phyloP scores from a whole-genome alignment of 1,140 invertebrate genomes.

The Zaprionus taronus region DNA sequence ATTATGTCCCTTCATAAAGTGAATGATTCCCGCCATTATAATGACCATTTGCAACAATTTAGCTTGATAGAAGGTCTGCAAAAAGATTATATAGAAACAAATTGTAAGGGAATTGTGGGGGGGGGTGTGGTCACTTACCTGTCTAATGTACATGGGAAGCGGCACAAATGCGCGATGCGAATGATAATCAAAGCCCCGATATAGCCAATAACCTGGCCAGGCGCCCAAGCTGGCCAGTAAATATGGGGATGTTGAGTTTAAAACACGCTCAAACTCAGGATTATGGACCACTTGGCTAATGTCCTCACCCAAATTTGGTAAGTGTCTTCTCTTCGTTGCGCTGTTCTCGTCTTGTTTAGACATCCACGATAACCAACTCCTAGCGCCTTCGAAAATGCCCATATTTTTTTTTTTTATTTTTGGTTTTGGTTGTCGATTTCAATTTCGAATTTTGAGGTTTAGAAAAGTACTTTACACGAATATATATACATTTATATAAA shows the following conservation, averaged over 20 bases:
- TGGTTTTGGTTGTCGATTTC: background rate
- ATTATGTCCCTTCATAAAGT: conserved; percentile 45
- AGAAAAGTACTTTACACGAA: no score
- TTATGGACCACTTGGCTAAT: conserved; percentile 59
- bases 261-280: conserved; percentile 41
- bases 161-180: conserved; percentile 56
- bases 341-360: background rate
- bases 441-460: background rate
- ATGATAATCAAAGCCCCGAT: conserved; percentile 68
- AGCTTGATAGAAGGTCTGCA: conserved; percentile 72
- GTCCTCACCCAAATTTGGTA: conserved; percentile 63
- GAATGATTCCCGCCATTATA: conserved; percentile 57
- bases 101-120: background rate
- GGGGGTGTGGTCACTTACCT: conserved; percentile 34
- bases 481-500: no score
- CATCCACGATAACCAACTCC: conserved; percentile 19
- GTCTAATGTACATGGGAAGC: conserved; percentile 66
- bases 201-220: conserved; percentile 74
- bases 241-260: conserved; percentile 55
- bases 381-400: conserved; percentile 38
- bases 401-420: conserved; percentile 28
- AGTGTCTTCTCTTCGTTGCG: background rate
- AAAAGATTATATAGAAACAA: no score
- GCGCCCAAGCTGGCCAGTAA: conserved; percentile 61
- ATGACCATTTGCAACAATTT: conserved; percentile 70